Evolutionary conservation across 2,797 vertebrate genomes (phyloP).

Genomic region (Artibeus lituratus): DNA sequence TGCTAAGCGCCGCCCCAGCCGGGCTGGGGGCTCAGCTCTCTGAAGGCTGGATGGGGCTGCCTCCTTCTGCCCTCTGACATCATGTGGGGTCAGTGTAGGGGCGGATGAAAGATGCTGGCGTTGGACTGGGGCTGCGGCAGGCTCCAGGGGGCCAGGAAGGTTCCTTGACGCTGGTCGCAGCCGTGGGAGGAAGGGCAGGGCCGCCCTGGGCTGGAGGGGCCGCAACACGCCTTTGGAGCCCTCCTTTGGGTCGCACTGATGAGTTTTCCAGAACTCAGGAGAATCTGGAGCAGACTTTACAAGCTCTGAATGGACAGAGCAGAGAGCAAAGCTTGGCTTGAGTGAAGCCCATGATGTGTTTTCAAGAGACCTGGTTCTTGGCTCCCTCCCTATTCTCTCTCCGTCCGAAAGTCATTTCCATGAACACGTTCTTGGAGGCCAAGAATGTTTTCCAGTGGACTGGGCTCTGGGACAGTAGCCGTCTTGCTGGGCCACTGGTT

Average conservation of each 20-base stretch:
- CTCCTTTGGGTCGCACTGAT: neutral
- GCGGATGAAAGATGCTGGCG: neutral
- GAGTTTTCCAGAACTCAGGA: slow-evolving; percentile 37
- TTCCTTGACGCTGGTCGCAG: accelerated
- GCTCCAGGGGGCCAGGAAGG: neutral
- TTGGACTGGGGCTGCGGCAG: accelerated
- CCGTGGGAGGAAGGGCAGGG: neutral
- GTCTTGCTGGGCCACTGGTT: slow-evolving; percentile 40
- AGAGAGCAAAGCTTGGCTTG: slow-evolving; percentile 30
- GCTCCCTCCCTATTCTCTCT: neutral
- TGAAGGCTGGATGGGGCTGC: accelerated
- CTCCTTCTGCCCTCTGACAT: accelerated
- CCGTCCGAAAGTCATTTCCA: neutral
- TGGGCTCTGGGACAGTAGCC: neutral
- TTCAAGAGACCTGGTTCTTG: slow-evolving; percentile 16
- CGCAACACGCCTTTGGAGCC: neutral
- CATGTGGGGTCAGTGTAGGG: accelerated
- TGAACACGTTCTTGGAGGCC: neutral
- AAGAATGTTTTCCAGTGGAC: neutral
- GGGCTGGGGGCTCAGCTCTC: neutral
- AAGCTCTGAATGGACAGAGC: slow-evolving; percentile 61
- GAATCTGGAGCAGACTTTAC: slow-evolving; percentile 42
- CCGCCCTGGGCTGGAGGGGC: neutral
- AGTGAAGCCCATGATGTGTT: slow-evolving; percentile 60
- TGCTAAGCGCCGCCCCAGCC: accelerated